Percentiles rank a stretch among this genome's conserved stretches.
phyloP scores from a whole-genome alignment of 2,113 vertebrate species.

The Choloepus hoffmanni region DNA sequence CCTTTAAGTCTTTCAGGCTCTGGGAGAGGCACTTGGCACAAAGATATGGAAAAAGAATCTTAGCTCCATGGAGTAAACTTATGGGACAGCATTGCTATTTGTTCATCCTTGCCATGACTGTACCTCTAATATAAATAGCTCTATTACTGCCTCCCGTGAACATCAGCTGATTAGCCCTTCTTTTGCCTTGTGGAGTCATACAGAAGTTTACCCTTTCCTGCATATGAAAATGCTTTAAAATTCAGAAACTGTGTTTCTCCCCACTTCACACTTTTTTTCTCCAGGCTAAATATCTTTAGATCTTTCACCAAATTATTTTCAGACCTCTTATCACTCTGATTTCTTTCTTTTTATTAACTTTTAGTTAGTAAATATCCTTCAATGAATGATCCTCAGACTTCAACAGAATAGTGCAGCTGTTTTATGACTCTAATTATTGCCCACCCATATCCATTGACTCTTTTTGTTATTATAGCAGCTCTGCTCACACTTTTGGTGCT shows the following conservation, averaged over 20 bases:
- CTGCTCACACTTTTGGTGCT: background rate
- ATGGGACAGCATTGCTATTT: background rate
- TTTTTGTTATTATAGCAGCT: background rate
- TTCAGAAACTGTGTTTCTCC: background rate
- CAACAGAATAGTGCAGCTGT: accelerated
- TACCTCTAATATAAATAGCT: no score
- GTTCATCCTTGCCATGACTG: background rate
- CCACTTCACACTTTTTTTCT: background rate
- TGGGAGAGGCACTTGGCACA: background rate
- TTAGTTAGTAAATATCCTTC: background rate
- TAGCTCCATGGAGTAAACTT: background rate
- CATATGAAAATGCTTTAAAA: background rate
- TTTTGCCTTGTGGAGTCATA: background rate
- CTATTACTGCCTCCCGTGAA: background rate
- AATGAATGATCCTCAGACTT: background rate
- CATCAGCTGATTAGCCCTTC: background rate
- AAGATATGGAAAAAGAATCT: background rate
- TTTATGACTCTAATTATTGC: background rate
- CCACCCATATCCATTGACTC: background rate
- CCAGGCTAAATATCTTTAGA: background rate
- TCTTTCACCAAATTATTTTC: background rate
- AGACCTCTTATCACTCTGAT: background rate
- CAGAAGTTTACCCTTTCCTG: background rate
- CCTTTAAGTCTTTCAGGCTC: background rate
- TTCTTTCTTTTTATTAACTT: background rate